A percentile compares a stretch with the other conserved stretches of the same genome.
Conservation (phyloP, 1,140 invertebrate species). For the Berghia stephanieae region DNA sequence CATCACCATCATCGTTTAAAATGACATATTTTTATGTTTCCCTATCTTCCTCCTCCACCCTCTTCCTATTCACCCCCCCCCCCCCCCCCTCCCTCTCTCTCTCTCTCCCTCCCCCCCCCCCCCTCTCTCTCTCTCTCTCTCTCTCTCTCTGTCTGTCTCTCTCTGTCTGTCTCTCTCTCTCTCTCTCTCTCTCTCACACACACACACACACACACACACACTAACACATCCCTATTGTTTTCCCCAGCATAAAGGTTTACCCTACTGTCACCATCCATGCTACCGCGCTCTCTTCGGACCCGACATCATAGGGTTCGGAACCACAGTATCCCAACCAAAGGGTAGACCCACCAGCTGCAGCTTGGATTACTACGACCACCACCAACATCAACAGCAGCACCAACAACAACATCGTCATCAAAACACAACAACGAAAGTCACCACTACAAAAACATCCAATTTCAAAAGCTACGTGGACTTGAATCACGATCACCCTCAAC, state of each 20-base stretch:
- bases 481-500: too few relatives aligned
- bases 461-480: slow-evolving; percentile 28
- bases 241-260: slow-evolving; percentile 62
- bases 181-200: not conserved
- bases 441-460: slow-evolving; percentile 25
- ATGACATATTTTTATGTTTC: too few relatives aligned
- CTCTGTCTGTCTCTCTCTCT: not conserved
- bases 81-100: too few relatives aligned
- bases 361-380: not conserved
- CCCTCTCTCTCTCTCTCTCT: not conserved
- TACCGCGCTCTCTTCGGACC: slow-evolving; percentile 60
- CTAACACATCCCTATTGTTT: slow-evolving; percentile 33
- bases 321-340: not conserved
- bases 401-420: slow-evolving; percentile 85
- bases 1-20: too few relatives aligned
- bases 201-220: slow-evolving; percentile 1
- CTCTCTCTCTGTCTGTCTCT: not conserved
- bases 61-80: too few relatives aligned
- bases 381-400: slow-evolving; percentile 73
- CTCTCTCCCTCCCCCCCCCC: slow-evolving; percentile 10
- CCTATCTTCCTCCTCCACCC: not conserved
- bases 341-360: not conserved
- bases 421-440: slow-evolving; percentile 49
- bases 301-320: slow-evolving; percentile 78
- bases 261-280: slow-evolving; percentile 61